Percentiles rank a stretch among this genome's conserved stretches.
These are phyloP conservation scores for Vesta saturnalis DNA, from an alignment of 2,888 invertebrate species.

Conservation along the genomic window DNA sequence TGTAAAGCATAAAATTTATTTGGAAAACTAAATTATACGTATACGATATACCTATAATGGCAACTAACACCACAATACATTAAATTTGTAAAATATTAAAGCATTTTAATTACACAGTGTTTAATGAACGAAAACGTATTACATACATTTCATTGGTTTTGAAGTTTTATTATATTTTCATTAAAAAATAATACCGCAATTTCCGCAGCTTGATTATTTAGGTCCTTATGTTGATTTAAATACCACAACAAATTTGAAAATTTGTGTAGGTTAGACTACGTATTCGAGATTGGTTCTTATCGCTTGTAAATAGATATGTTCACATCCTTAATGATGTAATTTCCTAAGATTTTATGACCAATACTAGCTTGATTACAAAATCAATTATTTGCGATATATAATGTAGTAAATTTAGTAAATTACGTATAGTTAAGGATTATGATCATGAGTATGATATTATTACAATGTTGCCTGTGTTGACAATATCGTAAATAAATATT, in stretches of 20 bases:
- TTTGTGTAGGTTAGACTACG: not conserved
- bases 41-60: too few species aligned
- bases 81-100: not conserved
- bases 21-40: too few species aligned
- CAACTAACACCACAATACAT: too few species aligned
- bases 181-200: constrained; percentile 1
- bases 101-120: not conserved
- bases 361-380: constrained; percentile 1
- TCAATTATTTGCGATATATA: constrained; percentile 1
- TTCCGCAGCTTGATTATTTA: not conserved
- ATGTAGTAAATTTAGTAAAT: not conserved
- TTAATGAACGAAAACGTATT: not conserved
- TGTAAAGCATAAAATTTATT: too few species aligned
- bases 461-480: too few species aligned
- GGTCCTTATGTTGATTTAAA: too few species aligned
- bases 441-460: not conserved
- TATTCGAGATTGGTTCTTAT: not conserved
- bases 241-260: not conserved
- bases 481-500: not conserved
- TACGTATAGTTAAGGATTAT: not conserved
- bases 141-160: not conserved
- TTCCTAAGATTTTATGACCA: not conserved
- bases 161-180: not conserved
- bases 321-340: constrained; percentile 1
- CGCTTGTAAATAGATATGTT: not conserved